Conservation (phyloP, 2,113 vertebrate species). For the Maccullochella peelii region DNA sequence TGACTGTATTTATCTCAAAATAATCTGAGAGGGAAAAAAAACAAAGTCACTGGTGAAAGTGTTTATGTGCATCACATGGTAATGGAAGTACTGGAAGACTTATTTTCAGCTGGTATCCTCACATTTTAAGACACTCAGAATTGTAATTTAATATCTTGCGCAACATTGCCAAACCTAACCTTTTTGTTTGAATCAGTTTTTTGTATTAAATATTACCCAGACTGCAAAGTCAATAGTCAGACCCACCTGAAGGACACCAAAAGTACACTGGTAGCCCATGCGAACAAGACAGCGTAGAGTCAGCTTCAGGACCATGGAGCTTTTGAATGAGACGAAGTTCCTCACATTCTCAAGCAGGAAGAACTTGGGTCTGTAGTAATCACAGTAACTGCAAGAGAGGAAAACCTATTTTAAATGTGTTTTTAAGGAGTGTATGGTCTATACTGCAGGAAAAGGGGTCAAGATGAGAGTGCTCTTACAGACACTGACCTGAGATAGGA, state of each 20-base stretch:
- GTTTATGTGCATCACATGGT: background rate
- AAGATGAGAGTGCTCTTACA: background rate
- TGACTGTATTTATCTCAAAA: background rate
- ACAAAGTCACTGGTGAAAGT: background rate
- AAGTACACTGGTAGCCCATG: conserved; percentile 99
- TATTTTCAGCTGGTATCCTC: background rate
- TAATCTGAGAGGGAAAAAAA: background rate
- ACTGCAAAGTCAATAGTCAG: background rate
- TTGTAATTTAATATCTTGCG: background rate
- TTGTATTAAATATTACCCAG: background rate
- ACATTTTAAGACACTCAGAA: background rate
- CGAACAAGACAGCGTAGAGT: conserved; percentile 94
- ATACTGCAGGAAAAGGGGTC: background rate
- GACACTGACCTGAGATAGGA: conserved; percentile 92
- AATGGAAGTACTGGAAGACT: background rate
- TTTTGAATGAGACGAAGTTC: conserved; percentile 97
- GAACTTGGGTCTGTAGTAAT: conserved; percentile 95
- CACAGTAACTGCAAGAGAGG: conserved; percentile 89
- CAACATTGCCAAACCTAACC: too few species aligned
- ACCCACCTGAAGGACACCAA: conserved; percentile 94
- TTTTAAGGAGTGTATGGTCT: too few species aligned
- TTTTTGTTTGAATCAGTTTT: too few species aligned
- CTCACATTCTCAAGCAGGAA: conserved; percentile 97
- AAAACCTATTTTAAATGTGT: background rate
- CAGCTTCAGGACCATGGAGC: conserved; percentile 97